Conservation (phyloP, 2,797 vertebrate species). For the Dendrocincla tyrannina region DNA sequence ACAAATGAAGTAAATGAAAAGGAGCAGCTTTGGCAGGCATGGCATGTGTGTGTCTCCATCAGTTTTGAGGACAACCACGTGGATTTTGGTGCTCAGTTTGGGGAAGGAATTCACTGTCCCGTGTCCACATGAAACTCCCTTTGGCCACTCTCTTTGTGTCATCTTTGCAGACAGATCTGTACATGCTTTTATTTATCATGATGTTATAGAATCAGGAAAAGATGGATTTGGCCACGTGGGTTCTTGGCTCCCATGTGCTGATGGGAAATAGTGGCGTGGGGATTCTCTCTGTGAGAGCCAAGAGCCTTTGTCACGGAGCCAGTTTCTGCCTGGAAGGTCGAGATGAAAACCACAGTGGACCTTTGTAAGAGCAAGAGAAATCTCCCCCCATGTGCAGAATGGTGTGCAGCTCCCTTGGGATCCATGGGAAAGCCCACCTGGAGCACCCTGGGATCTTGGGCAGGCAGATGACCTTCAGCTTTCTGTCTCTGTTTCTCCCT, state of each 20-base stretch:
- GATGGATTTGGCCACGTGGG: accelerated
- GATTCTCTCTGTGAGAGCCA: background rate
- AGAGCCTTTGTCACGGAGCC: background rate
- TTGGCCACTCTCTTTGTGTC: background rate
- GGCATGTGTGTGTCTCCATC: background rate
- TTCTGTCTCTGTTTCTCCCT: background rate
- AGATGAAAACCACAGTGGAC: background rate
- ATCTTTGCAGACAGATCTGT: background rate
- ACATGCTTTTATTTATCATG: background rate
- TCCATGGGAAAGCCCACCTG: background rate
- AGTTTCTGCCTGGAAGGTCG: background rate
- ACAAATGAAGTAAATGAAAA: background rate
- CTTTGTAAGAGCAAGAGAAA: background rate
- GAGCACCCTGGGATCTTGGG: background rate
- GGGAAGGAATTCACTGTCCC: background rate
- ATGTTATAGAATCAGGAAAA: background rate
- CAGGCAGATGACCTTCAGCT: background rate
- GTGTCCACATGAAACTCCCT: background rate
- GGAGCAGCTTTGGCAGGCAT: background rate
- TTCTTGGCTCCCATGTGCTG: accelerated
- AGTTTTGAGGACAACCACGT: background rate
- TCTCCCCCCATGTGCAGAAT: accelerated
- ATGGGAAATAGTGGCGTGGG: background rate
- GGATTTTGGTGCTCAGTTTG: background rate
- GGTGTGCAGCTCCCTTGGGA: background rate